Evolutionary conservation across 2,113 vertebrate species (phyloP).

Genomic region (Brachypteracias leptosomus): DNA sequence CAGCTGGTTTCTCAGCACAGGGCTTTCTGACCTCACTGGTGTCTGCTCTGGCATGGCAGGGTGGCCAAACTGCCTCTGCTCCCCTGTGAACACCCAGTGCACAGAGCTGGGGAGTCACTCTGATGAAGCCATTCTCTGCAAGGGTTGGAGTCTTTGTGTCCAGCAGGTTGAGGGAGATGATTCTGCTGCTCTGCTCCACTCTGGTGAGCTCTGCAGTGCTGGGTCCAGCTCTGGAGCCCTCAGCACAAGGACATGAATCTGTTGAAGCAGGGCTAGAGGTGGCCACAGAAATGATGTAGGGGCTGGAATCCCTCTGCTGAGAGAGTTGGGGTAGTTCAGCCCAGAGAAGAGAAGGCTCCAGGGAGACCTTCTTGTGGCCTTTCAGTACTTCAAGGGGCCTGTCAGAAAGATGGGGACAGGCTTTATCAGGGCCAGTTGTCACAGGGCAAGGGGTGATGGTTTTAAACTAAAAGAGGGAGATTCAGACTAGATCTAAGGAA

Average conservation of each 20-base stretch:
- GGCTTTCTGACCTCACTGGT: not conserved
- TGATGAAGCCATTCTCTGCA: not conserved
- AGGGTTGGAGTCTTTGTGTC: not conserved
- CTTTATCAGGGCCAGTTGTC: no score
- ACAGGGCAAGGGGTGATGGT: no score
- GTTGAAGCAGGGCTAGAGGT: not conserved
- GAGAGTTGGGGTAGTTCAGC: no score
- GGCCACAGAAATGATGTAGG: not conserved
- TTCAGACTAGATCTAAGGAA: not conserved
- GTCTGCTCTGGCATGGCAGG: not conserved
- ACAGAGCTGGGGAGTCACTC: not conserved
- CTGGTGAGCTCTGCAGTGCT: not conserved
- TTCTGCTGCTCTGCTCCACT: not conserved
- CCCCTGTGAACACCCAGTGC: rapidly evolving
- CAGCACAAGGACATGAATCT: not conserved
- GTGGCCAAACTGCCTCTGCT: not conserved
- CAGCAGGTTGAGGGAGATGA: not conserved
- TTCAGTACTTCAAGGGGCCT: no score
- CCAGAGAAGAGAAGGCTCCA: no score
- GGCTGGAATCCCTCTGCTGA: no score
- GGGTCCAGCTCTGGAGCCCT: no score
- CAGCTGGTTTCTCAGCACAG: not conserved
- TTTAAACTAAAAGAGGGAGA: not conserved
- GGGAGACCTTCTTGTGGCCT: no score
- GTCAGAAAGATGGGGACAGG: no score